Conservation (phyloP, 2,888 invertebrate genomes). For the Monopis laevigella region DNA sequence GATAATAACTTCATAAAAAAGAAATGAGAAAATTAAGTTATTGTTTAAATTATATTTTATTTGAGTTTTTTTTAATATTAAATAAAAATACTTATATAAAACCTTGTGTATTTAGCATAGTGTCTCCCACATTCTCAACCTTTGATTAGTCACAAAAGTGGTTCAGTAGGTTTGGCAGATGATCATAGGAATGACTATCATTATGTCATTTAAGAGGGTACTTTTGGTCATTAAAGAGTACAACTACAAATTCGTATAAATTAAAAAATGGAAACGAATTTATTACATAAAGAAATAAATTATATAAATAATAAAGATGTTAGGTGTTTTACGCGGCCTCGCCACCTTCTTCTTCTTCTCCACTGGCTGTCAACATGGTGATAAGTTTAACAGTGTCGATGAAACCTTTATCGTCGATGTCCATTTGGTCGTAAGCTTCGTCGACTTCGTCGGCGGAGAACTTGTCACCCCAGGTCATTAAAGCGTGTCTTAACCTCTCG, state of each 20-base stretch:
- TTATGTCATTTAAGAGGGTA: too few relatives aligned
- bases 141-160: too few relatives aligned
- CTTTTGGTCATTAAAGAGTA: too few relatives aligned
- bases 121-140: too few relatives aligned
- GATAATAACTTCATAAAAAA: too few relatives aligned
- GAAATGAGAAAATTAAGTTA: too few relatives aligned
- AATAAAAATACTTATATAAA: too few relatives aligned
- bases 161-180: too few relatives aligned
- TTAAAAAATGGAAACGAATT: slow-evolving; percentile 59
- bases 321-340: slow-evolving; percentile 50
- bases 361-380: slow-evolving; percentile 87
- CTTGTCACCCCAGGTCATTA: slow-evolving; percentile 94
- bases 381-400: slow-evolving; percentile 90
- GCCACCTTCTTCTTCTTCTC: slow-evolving; percentile 79
- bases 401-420: slow-evolving; percentile 89
- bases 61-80: too few relatives aligned
- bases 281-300: slow-evolving; percentile 48
- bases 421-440: slow-evolving; percentile 93
- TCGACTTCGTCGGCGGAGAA: slow-evolving; percentile 89
- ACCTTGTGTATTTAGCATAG: too few relatives aligned
- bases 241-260: slow-evolving; percentile 64
- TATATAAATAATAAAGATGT: slow-evolving; percentile 32
- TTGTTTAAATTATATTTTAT: too few relatives aligned
- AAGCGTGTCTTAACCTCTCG: slow-evolving; percentile 88
- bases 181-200: too few relatives aligned